Conservation (phyloP, 2,888 invertebrate species). For the Mythimna vitellina region DNA sequence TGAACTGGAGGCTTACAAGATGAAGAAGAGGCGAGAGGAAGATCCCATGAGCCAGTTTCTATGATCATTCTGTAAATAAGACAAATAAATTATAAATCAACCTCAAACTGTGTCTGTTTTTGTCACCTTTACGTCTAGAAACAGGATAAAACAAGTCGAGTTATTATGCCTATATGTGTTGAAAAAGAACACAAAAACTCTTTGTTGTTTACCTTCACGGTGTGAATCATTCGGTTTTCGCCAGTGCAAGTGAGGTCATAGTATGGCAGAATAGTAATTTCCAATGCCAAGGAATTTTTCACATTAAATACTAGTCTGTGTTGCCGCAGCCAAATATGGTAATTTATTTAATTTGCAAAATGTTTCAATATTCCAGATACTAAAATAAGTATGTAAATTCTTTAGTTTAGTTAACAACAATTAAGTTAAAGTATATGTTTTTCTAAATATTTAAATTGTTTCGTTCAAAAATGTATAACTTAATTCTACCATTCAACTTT, state of each 20-base stretch:
- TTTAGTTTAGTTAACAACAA: background rate
- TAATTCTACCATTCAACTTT: constrained; percentile 7
- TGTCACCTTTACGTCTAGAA: constrained; percentile 1
- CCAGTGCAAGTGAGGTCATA: constrained; percentile 57
- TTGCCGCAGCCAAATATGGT: constrained; percentile 7
- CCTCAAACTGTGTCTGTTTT: constrained; percentile 20
- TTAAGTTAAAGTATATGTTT: background rate
- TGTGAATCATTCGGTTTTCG: constrained; percentile 53
- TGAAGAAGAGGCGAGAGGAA: constrained; percentile 95
- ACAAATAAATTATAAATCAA: constrained; percentile 32
- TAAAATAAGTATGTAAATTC: background rate
- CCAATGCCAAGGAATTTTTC: constrained; percentile 4
- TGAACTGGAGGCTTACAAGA: constrained; percentile 97
- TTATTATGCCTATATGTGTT: constrained; percentile 1
- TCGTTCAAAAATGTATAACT: background rate
- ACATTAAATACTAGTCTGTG: constrained; percentile 13
- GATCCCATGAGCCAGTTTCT: constrained; percentile 98
- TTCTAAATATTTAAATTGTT: no score
- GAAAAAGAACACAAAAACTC: constrained; percentile 27
- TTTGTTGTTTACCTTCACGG: constrained; percentile 55
- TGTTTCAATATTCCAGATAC: background rate
- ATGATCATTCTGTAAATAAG: constrained; percentile 62
- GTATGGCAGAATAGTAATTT: constrained; percentile 54
- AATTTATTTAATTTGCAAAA: background rate
- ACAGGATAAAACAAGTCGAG: constrained; percentile 6